Evolutionary conservation across 2,888 invertebrate genomes (phyloP).

Genomic region (Paralinhomoeus sp.): DNA sequence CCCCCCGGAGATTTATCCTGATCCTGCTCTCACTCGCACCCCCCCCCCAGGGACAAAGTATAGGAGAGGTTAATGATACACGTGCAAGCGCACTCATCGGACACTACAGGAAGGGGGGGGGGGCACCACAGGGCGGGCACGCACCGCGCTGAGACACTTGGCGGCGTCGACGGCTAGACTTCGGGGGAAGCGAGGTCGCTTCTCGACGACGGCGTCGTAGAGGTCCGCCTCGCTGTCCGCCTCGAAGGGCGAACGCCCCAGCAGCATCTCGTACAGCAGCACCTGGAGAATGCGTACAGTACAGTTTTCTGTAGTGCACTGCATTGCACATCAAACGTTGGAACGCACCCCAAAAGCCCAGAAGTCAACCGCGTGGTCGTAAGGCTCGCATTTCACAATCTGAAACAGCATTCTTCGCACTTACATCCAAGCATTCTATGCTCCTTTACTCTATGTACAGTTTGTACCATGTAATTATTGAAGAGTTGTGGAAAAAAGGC

Average conservation of each 20-base stretch:
- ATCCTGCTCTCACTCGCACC: too few species aligned
- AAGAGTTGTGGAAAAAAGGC: too few species aligned
- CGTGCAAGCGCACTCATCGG: too few species aligned
- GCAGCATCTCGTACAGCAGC: constrained; percentile 88
- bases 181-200: constrained; percentile 81
- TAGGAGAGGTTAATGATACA: too few species aligned
- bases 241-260: constrained; percentile 92
- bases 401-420: constrained; percentile 24
- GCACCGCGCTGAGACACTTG: constrained; percentile 43
- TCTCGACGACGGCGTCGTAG: constrained; percentile 94
- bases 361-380: constrained; percentile 95
- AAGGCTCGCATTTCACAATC: constrained; percentile 82
- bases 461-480: too few species aligned
- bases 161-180: constrained; percentile 56
- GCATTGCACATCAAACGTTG: too few species aligned
- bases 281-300: constrained; percentile 35
- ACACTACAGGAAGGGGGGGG: too few species aligned
- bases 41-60: too few species aligned
- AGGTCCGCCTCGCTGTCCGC: constrained; percentile 85
- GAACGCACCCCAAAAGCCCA: constrained; percentile 64
- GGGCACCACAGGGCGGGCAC: too few species aligned
- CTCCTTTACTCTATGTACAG: too few species aligned
- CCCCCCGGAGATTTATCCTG: too few species aligned
- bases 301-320: background rate
- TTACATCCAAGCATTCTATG: too few species aligned